These are phyloP conservation scores for Vidua chalybeata DNA, from an alignment of 2,113 vertebrate genomes.

Conservation along the genomic window DNA sequence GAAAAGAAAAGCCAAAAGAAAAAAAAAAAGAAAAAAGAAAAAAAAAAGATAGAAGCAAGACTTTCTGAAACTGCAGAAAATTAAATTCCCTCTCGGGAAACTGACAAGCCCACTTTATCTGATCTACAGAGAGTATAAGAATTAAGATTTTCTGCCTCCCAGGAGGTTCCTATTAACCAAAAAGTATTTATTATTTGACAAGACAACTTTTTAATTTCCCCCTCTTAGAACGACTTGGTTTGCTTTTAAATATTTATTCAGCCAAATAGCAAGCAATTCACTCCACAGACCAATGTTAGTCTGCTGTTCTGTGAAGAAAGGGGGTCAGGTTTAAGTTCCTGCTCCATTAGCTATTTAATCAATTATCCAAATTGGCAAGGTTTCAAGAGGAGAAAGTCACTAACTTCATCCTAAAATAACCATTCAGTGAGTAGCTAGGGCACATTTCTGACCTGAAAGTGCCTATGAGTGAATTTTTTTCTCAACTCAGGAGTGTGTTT, in stretches of 20 bases:
- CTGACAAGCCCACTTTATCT: not conserved
- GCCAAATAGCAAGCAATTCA: conserved; percentile 24
- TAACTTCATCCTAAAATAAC: conserved; percentile 38
- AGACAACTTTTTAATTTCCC: conserved; percentile 19
- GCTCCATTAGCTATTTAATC: conserved; percentile 53
- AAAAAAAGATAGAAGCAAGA: not conserved
- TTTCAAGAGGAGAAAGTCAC: conserved; percentile 19
- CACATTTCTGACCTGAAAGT: not conserved
- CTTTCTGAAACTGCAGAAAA: not conserved
- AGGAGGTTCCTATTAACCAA: not conserved
- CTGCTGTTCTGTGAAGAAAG: conserved; percentile 2
- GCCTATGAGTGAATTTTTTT: not conserved
- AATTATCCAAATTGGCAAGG: conserved; percentile 44
- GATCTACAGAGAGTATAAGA: not conserved
- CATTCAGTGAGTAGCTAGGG: not conserved
- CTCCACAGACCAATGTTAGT: not conserved
- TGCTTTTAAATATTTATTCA: conserved; percentile 59
- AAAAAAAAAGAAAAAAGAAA: not conserved
- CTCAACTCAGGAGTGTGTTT: not conserved
- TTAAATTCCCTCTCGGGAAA: not conserved
- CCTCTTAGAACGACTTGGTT: not conserved
- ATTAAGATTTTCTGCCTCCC: not conserved
- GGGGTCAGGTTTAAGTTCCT: conserved; percentile 16
- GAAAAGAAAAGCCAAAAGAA: rapidly evolving
- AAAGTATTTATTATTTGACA: conserved; percentile 5